Evolutionary conservation across 2,888 invertebrate species (phyloP).

Genomic region (Buathra laborator): DNA sequence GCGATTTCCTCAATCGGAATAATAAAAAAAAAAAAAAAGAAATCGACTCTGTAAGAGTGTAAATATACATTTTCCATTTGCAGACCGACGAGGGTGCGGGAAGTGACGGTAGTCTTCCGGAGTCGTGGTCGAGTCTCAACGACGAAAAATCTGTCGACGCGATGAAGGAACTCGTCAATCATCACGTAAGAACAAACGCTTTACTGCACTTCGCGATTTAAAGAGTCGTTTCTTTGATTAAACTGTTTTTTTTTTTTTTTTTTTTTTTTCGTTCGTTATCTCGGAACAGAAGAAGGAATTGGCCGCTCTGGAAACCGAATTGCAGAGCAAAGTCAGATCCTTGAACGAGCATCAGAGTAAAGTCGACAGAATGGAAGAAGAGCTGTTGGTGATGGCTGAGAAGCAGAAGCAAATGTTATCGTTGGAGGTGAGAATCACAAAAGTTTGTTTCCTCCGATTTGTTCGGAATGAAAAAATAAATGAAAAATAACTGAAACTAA

Average conservation of each 20-base stretch:
- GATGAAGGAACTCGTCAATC: slow-evolving; percentile 89
- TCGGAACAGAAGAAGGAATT: slow-evolving; percentile 89
- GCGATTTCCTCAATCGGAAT: slow-evolving; percentile 77
- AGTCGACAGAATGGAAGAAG: slow-evolving; percentile 90
- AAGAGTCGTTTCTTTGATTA: neutral
- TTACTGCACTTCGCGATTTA: neutral
- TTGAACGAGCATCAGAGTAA: slow-evolving; percentile 89
- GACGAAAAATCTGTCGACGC: slow-evolving; percentile 89
- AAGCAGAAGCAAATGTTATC: slow-evolving; percentile 86
- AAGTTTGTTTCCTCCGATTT: slow-evolving; percentile 12
- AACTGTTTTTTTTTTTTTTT: neutral
- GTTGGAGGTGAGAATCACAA: slow-evolving; percentile 76
- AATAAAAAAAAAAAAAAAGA: neutral
- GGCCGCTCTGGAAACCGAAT: slow-evolving; percentile 89
- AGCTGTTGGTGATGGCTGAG: slow-evolving; percentile 89
- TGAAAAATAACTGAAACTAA: neutral
- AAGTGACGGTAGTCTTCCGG: slow-evolving; percentile 81
- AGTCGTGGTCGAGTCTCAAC: slow-evolving; percentile 83
- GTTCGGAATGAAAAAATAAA: slow-evolving; percentile 2
- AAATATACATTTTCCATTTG: slow-evolving; percentile 79
- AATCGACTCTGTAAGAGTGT: slow-evolving; percentile 75
- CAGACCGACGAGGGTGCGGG: slow-evolving; percentile 83
- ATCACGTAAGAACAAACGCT: slow-evolving; percentile 88
- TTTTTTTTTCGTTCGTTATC: neutral
- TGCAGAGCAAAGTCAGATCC: slow-evolving; percentile 88